Conservation (phyloP, 1,140 invertebrate species). For the Drosophila triauraria region DNA sequence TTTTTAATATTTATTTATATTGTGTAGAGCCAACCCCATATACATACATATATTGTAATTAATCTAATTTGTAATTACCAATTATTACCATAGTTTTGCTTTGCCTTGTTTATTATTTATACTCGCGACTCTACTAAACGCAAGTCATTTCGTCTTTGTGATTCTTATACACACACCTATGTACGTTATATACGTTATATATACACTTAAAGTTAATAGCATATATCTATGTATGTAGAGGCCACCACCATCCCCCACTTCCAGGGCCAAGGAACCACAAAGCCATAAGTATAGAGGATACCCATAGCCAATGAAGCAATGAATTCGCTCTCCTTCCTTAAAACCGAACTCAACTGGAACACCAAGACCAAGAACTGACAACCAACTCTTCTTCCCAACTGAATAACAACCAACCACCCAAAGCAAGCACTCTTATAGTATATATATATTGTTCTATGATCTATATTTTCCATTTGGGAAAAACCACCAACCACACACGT, state of each 20-base stretch:
- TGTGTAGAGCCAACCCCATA: conserved; percentile 20
- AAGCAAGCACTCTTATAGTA: conserved; percentile 3
- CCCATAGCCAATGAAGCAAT: conserved; percentile 17
- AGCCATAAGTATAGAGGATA: conserved; percentile 33
- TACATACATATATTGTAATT: conserved; percentile 48
- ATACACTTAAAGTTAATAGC: conserved; percentile 24
- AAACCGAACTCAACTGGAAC: not conserved
- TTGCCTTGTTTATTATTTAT: conserved; percentile 48
- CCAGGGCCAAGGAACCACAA: not conserved
- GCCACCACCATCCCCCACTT: not conserved
- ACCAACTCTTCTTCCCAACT: conserved; percentile 13
- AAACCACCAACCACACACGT: not conserved
- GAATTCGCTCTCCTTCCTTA: conserved; percentile 11
- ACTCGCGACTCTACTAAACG: conserved; percentile 50
- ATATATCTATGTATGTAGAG: conserved; percentile 42
- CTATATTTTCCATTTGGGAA: conserved; percentile 20
- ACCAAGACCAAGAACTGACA: conserved; percentile 34
- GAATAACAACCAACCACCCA: conserved; percentile 26
- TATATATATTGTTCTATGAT: conserved; percentile 7
- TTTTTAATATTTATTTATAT: conserved; percentile 60
- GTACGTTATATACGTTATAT: conserved; percentile 33
- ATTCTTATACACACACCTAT: conserved; percentile 53
- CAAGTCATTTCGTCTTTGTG: conserved; percentile 75
- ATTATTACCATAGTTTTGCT: conserved; percentile 48
- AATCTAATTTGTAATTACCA: conserved; percentile 37